These are phyloP conservation scores for Lamproptera curius DNA, from an alignment of 2,888 invertebrate species.

Conservation along the genomic window DNA sequence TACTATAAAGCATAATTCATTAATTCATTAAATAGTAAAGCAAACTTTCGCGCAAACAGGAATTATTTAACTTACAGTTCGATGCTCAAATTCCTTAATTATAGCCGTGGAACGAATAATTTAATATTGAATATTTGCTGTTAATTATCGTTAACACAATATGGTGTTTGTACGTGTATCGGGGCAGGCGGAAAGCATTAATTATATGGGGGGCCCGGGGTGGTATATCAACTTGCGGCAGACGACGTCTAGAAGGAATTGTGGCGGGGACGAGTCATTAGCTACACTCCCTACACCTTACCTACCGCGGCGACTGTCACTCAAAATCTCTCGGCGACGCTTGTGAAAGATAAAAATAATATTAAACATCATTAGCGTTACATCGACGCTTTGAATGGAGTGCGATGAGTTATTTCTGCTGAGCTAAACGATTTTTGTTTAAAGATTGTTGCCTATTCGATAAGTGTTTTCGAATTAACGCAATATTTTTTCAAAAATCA, in stretches of 20 bases:
- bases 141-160: slow-evolving; percentile 18
- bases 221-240: slow-evolving; percentile 35
- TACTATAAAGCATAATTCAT: too few species aligned
- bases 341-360: slow-evolving; percentile 66
- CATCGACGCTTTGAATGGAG: slow-evolving; percentile 21
- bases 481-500: too few species aligned
- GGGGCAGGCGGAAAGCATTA: slow-evolving; percentile 63
- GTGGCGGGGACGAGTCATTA: slow-evolving; percentile 65
- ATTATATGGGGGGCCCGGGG: slow-evolving; percentile 56
- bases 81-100: not conserved
- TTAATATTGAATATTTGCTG: not conserved
- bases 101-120: not conserved
- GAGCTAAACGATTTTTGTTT: slow-evolving; percentile 1
- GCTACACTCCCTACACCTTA: slow-evolving; percentile 59
- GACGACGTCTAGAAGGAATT: slow-evolving; percentile 31
- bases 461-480: slow-evolving; percentile 8
- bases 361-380: slow-evolving; percentile 65
- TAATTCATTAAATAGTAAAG: too few species aligned
- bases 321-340: slow-evolving; percentile 60
- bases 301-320: slow-evolving; percentile 72
- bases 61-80: too few species aligned
- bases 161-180: slow-evolving; percentile 38
- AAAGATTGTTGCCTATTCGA: not conserved
- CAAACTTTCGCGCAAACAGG: too few species aligned
- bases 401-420: slow-evolving; percentile 20